Conservation (phyloP, 2,113 vertebrate species). For the Lophotis ruficrista region DNA sequence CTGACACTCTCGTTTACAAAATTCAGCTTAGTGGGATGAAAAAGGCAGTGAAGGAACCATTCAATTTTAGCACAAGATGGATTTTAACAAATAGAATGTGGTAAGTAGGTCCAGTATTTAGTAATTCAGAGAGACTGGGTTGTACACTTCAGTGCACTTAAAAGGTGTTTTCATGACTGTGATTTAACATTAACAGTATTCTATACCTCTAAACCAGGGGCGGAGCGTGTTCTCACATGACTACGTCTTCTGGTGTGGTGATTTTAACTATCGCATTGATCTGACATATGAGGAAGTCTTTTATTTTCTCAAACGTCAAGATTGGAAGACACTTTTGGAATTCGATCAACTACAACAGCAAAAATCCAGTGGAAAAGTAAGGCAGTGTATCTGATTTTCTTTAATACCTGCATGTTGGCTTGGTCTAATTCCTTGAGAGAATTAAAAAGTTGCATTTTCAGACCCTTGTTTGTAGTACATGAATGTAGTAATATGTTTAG, state of each 20-base stretch:
- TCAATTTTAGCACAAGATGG: neutral
- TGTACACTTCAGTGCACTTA: neutral
- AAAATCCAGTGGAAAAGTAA: constrained; percentile 81
- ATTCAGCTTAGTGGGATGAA: neutral
- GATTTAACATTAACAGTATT: neutral
- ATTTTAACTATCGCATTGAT: constrained; percentile 84
- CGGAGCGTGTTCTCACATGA: constrained; percentile 80
- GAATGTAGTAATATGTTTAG: neutral
- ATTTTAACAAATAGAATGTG: neutral
- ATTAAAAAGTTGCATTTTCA: neutral
- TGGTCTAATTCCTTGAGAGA: neutral
- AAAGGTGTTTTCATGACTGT: neutral
- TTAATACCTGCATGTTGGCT: neutral
- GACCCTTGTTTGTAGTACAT: neutral
- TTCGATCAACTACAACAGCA: constrained; percentile 82
- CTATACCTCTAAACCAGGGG: constrained; percentile 62
- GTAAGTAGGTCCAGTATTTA: neutral
- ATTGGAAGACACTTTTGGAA: constrained; percentile 81
- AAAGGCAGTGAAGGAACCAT: neutral
- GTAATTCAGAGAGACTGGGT: neutral
- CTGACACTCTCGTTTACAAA: neutral
- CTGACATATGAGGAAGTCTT: constrained; percentile 82
- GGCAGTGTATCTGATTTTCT: neutral
- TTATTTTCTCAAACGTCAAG: constrained; percentile 81
- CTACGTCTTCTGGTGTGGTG: constrained; percentile 84